Base-by-base conservation (phyloP, 2,113 vertebrate species). In the Neogobius melanostomus region DNA sequence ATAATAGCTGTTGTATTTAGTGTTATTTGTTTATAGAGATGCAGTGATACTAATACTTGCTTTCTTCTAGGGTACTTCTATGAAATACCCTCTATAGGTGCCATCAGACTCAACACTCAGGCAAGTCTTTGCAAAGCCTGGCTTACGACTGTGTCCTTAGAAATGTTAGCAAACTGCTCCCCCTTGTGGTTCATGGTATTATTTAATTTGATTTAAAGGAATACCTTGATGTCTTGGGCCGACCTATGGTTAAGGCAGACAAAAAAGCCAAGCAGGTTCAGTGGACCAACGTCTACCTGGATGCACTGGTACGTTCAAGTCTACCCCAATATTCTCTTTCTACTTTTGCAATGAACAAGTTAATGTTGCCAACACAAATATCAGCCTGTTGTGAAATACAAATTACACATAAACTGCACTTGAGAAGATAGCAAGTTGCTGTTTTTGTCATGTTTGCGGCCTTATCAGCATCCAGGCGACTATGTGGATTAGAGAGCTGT, bases 231-330 rank as follows among this genome's bases (percentile, higher is more conserved):
- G 97, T 99, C 75, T 88, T 99, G 87, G 97, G 97, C 69, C 94
- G 97, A 85, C 96, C 97, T 0, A 99, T 99, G 97, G 97, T 99
- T 66, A 93, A 95, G 85, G 94, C 93, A 15, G 92, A 94, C 85
- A 90, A 87, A 12, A 94, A 88, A 82, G 94, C 95, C 57, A 98
- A 97, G 80, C 94, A 95, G 81, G 97, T 99, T 51, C 97, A 99
- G 42, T 99, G 97, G 98, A 99, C 98, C 64, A 99, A 99, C 6
- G 97, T 99, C 61, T 99, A 99, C 85, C 85, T 95, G 87, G 98
- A 99, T 71, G 98, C 96, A 8, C 90, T 99, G 95, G 98, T 99
- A 93, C 60, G 95, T 80, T 10, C 0, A 7, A 53, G 5, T 21
- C 7, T 15, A 42, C 8, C 46, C 6, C 71, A 7, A 11, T 8